A percentile compares a stretch with the other conserved stretches of the same genome.
phyloP scores from a whole-genome alignment of 2,888 invertebrate species.

The Rapana venosa region DNA sequence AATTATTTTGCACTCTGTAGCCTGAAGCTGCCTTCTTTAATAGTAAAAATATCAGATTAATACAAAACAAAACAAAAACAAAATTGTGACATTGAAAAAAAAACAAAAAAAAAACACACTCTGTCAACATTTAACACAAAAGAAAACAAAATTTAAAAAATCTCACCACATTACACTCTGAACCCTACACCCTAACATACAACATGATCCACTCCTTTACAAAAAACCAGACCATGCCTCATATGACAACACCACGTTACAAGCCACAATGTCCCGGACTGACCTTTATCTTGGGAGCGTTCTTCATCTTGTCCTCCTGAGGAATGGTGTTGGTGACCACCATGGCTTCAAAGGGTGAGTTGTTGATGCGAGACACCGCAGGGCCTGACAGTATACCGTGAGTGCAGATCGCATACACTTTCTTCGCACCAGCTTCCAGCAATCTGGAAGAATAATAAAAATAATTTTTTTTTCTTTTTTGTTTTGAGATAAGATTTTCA shows the following conservation, averaged over 20 bases:
- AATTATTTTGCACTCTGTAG: too few relatives aligned
- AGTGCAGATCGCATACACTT: constrained; percentile 95
- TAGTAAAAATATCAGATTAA: too few relatives aligned
- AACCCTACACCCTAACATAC: neutral
- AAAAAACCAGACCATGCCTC: neutral
- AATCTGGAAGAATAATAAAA: constrained; percentile 80
- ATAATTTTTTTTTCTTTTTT: too few relatives aligned
- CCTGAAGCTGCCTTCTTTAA: too few relatives aligned
- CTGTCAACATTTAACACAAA: neutral
- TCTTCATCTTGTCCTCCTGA: constrained; percentile 95
- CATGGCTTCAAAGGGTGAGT: constrained; percentile 94
- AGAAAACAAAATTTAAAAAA: too few relatives aligned
- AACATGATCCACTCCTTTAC: neutral
- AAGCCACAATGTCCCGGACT: neutral
- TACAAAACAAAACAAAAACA: too few relatives aligned
- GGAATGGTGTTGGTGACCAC: constrained; percentile 98
- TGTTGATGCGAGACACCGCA: constrained; percentile 94
- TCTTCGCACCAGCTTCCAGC: constrained; percentile 89
- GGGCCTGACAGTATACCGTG: constrained; percentile 98
- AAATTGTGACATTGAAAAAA: neutral
- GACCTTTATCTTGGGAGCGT: constrained; percentile 91
- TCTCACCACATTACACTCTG: neutral
- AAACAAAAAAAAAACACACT: neutral
- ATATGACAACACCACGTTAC: neutral
- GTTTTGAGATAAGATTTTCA: too few relatives aligned